These are phyloP conservation scores for Dipodomys spectabilis DNA, from an alignment of 2,113 vertebrate genomes.

Conservation along the genomic window DNA sequence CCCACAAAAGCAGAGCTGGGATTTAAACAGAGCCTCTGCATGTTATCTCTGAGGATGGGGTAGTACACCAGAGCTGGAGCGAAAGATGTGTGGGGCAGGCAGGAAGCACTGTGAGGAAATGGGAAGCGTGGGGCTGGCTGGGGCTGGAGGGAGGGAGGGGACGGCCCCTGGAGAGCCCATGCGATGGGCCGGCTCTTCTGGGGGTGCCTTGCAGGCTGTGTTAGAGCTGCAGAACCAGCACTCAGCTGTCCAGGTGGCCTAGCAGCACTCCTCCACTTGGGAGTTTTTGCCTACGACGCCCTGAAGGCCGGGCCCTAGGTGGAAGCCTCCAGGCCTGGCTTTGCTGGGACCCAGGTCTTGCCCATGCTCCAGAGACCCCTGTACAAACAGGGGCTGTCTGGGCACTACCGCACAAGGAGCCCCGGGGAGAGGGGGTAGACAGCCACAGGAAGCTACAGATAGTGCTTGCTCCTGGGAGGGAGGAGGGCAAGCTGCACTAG, in stretches of 20 bases:
- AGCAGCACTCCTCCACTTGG: too few species aligned
- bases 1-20: rapidly evolving
- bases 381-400: neutral
- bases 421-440: too few species aligned
- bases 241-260: too few species aligned
- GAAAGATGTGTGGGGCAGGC: too few species aligned
- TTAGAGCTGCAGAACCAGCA: neutral
- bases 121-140: too few species aligned
- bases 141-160: too few species aligned
- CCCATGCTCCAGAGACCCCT: neutral
- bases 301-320: neutral
- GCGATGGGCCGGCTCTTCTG: too few species aligned
- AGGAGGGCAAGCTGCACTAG: neutral
- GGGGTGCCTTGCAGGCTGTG: neutral
- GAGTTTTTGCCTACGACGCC: neutral
- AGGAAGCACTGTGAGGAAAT: too few species aligned
- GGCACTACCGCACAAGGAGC: too few species aligned
- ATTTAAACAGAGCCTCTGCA: neutral
- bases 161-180: neutral
- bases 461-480: neutral
- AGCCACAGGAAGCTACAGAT: neutral
- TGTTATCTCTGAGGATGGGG: too few species aligned
- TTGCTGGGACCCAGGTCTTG: neutral
- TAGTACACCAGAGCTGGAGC: neutral
- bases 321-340: neutral